Percentiles rank a stretch among this genome's conserved stretches.
Evolutionary conservation across 35 echinoderm and acorn worm species (phyloP).

Genomic region (Ophiothrix spiculata): DNA sequence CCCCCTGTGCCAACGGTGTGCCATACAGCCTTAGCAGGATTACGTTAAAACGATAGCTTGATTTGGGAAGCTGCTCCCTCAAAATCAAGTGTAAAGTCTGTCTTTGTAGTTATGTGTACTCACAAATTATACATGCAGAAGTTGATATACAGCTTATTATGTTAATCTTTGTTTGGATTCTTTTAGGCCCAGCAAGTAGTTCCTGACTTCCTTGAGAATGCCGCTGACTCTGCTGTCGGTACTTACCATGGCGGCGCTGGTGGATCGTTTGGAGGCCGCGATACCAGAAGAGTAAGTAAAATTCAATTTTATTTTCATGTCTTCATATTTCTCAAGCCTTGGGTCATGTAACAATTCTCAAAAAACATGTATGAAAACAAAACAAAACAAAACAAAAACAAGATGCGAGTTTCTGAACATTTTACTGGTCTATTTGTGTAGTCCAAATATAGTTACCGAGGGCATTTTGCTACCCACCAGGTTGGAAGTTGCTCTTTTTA

Average conservation of each 20-base stretch:
- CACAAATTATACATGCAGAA: not conserved
- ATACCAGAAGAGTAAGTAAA: slow-evolving; percentile 72
- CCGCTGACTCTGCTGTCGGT: slow-evolving; percentile 72
- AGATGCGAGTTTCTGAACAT: not conserved
- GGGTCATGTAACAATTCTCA: not conserved
- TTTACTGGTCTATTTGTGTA: too few species aligned
- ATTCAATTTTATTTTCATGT: not conserved
- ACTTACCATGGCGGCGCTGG: slow-evolving; percentile 83
- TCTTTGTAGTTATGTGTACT: too few species aligned
- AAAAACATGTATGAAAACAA: too few species aligned
- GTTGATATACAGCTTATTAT: too few species aligned
- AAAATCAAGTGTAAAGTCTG: too few species aligned
- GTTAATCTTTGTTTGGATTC: slow-evolving; percentile 40
- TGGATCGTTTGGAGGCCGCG: slow-evolving; percentile 84
- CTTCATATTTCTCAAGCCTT: not conserved
- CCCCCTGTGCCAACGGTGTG: too few species aligned
- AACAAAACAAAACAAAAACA: too few species aligned
- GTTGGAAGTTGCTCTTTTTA: too few species aligned
- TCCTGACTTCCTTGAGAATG: slow-evolving; percentile 83
- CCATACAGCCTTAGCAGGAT: too few species aligned
- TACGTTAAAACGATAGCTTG: not conserved
- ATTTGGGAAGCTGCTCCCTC: not conserved
- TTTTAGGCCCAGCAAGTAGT: slow-evolving; percentile 88
- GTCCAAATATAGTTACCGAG: not conserved
- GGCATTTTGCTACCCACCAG: not conserved